A percentile compares a stretch with the other conserved stretches of the same genome.
phyloP scores from a whole-genome alignment of 2,113 vertebrate genomes.

The Bubo blakistoni region DNA sequence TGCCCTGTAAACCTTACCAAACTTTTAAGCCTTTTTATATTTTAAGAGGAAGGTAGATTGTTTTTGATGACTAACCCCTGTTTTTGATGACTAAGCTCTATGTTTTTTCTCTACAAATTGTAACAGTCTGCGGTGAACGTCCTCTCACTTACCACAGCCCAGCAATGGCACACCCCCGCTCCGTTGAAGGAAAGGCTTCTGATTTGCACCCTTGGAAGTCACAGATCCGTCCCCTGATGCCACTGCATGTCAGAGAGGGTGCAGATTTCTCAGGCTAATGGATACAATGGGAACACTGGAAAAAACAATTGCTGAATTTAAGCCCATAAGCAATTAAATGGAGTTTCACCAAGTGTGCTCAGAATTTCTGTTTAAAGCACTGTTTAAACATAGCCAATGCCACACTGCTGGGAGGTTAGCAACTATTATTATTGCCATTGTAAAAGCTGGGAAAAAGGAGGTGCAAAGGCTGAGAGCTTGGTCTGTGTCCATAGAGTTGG shows the following conservation, averaged over 20 bases:
- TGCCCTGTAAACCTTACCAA: constrained; percentile 7
- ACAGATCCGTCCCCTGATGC: background rate
- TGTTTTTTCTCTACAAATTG: constrained; percentile 3
- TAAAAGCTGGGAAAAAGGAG: background rate
- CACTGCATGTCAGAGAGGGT: background rate
- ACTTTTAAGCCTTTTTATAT: constrained; percentile 10
- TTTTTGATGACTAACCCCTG: constrained; percentile 52
- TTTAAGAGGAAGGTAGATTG: constrained; percentile 34
- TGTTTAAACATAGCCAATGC: background rate
- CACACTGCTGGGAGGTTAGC: background rate
- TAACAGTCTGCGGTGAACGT: background rate
- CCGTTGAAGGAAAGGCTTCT: background rate
- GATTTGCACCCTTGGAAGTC: background rate
- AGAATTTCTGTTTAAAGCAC: background rate
- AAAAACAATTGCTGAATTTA: background rate
- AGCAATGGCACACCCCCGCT: background rate
- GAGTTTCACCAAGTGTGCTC: background rate
- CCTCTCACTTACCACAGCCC: background rate
- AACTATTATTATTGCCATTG: background rate
- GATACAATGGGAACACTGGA: background rate
- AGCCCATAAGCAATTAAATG: background rate
- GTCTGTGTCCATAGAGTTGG: background rate
- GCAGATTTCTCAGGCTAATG: background rate
- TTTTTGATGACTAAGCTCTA: constrained; percentile 57
- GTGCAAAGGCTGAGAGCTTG: background rate